Conservation (phyloP, 2,797 vertebrate genomes). For the Pseudotriccus pelzelni region DNA sequence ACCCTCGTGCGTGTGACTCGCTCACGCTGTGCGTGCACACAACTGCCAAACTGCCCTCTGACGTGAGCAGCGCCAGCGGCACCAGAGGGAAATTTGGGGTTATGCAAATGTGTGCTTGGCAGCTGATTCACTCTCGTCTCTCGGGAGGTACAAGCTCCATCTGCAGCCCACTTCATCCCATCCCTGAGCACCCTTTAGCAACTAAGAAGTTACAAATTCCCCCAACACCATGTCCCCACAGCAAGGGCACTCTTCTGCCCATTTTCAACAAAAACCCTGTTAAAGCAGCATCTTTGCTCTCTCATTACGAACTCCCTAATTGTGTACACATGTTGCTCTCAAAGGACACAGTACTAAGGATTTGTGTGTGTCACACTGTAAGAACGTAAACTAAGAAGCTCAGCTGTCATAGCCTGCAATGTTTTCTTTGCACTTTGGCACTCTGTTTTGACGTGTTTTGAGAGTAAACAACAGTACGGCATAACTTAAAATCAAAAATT, state of each 20-base stretch:
- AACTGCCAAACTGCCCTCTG: neutral
- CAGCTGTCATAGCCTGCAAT: neutral
- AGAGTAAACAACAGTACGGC: conserved; percentile 48
- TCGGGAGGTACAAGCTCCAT: neutral
- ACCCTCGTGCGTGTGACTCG: accelerated
- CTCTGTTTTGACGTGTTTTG: conserved; percentile 52
- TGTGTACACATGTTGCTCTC: neutral
- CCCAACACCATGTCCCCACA: accelerated
- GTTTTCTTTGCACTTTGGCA: neutral
- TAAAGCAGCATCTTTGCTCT: neutral
- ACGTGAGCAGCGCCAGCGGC: accelerated
- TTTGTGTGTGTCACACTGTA: neutral
- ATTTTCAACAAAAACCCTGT: neutral
- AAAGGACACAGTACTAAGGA: neutral
- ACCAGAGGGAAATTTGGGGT: neutral
- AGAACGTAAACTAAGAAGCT: neutral
- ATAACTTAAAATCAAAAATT: conserved; percentile 50
- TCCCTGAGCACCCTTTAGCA: neutral
- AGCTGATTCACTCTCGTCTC: neutral
- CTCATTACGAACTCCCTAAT: neutral
- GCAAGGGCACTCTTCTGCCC: neutral
- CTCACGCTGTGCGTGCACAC: accelerated
- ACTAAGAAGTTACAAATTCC: neutral
- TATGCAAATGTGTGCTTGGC: neutral
- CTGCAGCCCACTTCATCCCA: neutral